Conservation (phyloP, 2,113 vertebrate genomes). For the Pantherophis guttatus region DNA sequence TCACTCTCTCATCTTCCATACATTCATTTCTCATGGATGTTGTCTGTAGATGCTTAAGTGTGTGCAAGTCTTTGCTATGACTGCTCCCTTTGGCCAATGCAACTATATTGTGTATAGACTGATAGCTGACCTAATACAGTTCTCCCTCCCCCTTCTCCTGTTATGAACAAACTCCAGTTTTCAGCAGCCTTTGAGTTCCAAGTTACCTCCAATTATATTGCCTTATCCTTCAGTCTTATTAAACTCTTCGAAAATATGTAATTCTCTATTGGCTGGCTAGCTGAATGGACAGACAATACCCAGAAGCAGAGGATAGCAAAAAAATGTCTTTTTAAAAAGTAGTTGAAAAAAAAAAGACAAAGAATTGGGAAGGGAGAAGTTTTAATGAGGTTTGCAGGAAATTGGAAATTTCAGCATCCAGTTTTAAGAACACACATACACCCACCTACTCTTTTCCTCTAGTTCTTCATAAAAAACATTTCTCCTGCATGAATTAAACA, state of each 20-base stretch:
- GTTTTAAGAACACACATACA: constrained; percentile 32
- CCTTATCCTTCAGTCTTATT: neutral
- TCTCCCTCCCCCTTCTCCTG: neutral
- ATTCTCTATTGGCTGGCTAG: neutral
- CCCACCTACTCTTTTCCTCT: neutral
- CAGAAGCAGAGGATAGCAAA: neutral
- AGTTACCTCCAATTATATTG: neutral
- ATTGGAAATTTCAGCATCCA: constrained; percentile 42
- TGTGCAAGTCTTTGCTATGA: neutral
- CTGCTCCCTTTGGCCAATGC: neutral
- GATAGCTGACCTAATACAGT: neutral
- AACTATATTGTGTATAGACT: neutral
- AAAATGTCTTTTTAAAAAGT: neutral
- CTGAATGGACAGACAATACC: neutral
- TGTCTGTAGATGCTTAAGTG: neutral
- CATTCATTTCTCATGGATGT: neutral
- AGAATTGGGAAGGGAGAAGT: constrained; percentile 23
- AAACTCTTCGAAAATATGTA: neutral
- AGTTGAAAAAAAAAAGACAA: neutral
- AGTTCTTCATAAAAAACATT: constrained; percentile 61
- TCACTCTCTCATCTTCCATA: neutral
- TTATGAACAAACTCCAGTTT: neutral
- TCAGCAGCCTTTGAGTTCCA: neutral
- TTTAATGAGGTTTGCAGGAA: constrained; percentile 50
- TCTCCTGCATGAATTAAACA: constrained; percentile 69